Evolutionary conservation across 2,113 vertebrate species (phyloP).

Genomic region (Dolichotis patagonum): DNA sequence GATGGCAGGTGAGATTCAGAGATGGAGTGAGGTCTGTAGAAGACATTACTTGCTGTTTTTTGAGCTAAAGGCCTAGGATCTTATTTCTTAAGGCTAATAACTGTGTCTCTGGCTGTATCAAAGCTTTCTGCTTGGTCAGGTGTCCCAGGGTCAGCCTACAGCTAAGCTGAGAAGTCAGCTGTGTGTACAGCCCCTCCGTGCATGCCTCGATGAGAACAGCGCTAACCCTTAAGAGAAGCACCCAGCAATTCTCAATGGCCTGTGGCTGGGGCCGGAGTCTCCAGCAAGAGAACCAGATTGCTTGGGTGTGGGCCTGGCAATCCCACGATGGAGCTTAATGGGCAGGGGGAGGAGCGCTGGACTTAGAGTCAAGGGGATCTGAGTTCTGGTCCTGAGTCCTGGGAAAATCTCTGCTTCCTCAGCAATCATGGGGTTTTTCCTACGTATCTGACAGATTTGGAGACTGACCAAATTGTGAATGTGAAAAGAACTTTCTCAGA

Average conservation of each 20-base stretch:
- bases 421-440: background rate
- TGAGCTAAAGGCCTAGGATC: slow-evolving; percentile 35
- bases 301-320: background rate
- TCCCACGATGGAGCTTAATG: background rate
- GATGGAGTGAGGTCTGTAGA: background rate
- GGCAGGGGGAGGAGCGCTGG: background rate
- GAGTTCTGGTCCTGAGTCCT: background rate
- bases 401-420: background rate
- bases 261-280: background rate
- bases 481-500: background rate
- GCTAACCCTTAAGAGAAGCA: background rate
- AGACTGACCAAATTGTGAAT: background rate
- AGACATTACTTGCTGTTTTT: slow-evolving; percentile 5
- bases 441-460: background rate
- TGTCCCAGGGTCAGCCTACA: background rate
- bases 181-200: background rate
- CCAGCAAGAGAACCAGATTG: background rate
- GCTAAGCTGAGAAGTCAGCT: background rate
- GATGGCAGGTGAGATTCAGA: background rate
- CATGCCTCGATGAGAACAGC: background rate
- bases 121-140: background rate
- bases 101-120: background rate
- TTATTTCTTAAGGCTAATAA: slow-evolving; percentile 47
- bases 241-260: background rate
- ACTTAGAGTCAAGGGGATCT: background rate